Evolutionary conservation across 2,113 vertebrate genomes (phyloP).

Genomic region (Hypocryptadius cinnamomeus): DNA sequence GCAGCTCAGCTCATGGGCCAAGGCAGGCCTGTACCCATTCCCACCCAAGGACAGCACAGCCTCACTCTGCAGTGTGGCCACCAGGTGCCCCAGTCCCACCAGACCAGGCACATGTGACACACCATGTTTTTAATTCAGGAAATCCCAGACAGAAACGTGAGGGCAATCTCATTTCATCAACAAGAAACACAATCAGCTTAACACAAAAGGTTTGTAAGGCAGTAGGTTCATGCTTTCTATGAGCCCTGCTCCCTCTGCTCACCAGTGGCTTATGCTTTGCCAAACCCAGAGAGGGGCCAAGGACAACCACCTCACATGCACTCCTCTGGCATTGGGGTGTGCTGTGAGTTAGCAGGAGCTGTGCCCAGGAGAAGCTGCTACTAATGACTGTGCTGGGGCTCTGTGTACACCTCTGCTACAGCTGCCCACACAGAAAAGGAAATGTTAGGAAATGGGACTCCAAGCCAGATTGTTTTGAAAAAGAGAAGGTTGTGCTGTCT

Average conservation of each 20-base stretch:
- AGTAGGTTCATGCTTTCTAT: neutral
- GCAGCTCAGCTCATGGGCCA: neutral
- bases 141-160: neutral
- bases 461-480: neutral
- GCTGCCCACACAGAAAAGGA: neutral
- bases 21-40: neutral
- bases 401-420: neutral
- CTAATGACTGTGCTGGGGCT: neutral
- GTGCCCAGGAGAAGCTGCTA: neutral
- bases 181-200: neutral
- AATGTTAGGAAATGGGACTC: neutral
- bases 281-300: neutral
- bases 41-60: neutral
- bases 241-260: neutral
- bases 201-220: neutral
- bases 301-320: neutral
- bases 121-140: neutral
- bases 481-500: neutral
- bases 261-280: rapidly evolving
- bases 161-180: neutral
- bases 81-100: neutral
- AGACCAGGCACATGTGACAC: neutral
- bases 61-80: rapidly evolving
- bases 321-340: neutral
- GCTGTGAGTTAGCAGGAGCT: neutral